Percentiles rank a stretch among this genome's conserved stretches.
phyloP scores from a whole-genome alignment of 2,888 invertebrate genomes.

The Campoplex nolae region DNA sequence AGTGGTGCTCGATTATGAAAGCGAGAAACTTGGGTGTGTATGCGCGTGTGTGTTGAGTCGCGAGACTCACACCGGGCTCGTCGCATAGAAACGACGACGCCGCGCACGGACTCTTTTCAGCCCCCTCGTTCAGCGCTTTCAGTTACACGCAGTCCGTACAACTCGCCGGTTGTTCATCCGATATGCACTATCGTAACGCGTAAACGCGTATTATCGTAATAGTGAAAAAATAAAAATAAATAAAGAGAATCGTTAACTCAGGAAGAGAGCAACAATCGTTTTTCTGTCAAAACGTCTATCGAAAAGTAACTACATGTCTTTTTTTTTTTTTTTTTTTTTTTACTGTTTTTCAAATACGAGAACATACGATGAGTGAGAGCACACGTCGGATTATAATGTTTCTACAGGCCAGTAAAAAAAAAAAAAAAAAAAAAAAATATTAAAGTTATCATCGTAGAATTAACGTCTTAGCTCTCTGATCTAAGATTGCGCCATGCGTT shows the following conservation, averaged over 20 bases:
- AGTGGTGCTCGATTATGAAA: slow-evolving; percentile 17
- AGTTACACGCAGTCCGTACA: slow-evolving; percentile 80
- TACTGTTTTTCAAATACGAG: neutral
- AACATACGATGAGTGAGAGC: slow-evolving; percentile 6
- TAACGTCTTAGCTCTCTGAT: neutral
- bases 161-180: slow-evolving; percentile 74
- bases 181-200: neutral
- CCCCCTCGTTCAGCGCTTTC: slow-evolving; percentile 72
- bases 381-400: neutral
- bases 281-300: neutral
- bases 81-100: slow-evolving; percentile 37
- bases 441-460: neutral
- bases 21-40: neutral
- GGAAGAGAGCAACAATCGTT: neutral
- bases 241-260: neutral
- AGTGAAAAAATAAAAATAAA: neutral
- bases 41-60: slow-evolving; percentile 27
- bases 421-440: neutral
- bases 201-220: neutral
- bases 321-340: neutral
- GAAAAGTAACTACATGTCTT: neutral
- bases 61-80: slow-evolving; percentile 45
- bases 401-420: neutral
- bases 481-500: slow-evolving; percentile 7
- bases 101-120: slow-evolving; percentile 69